A percentile compares a stretch with the other conserved stretches of the same genome.
Conservation (phyloP, 2,113 vertebrate genomes). For the Neogobius melanostomus region DNA sequence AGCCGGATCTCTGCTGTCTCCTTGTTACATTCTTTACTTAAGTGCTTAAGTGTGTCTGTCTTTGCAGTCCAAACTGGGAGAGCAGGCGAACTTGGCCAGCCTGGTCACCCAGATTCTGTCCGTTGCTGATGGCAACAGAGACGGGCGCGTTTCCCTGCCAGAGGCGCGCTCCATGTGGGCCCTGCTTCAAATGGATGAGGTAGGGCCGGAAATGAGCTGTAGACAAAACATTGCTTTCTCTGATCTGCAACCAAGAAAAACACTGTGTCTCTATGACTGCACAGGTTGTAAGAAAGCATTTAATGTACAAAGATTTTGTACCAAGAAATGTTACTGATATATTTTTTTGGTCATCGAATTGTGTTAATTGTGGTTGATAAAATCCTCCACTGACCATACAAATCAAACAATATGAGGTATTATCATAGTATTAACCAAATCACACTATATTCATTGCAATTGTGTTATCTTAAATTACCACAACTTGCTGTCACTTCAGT, state of each 20-base stretch:
- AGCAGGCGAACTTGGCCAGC: slow-evolving; percentile 89
- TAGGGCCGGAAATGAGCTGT: slow-evolving; percentile 50
- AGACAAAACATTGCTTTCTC: neutral
- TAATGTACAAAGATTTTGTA: too few species aligned
- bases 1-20: neutral
- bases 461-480: too few species aligned
- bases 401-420: too few species aligned
- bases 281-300: neutral
- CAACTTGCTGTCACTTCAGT: too few species aligned
- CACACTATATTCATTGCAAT: too few species aligned
- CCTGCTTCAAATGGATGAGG: slow-evolving; percentile 94
- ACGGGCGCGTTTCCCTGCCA: slow-evolving; percentile 91
- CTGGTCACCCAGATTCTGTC: slow-evolving; percentile 88
- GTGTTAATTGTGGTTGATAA: too few species aligned
- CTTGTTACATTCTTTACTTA: neutral
- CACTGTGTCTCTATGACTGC: neutral
- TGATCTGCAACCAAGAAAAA: neutral
- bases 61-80: slow-evolving; percentile 87
- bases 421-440: too few species aligned
- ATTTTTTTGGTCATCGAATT: too few species aligned
- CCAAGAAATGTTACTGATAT: too few species aligned
- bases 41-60: slow-evolving; percentile 27
- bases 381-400: too few species aligned
- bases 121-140: slow-evolving; percentile 93
- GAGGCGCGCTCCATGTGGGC: slow-evolving; percentile 97